phyloP scores from a whole-genome alignment of 2,888 invertebrate genomes.

The Agonopterix subpropinquella region DNA sequence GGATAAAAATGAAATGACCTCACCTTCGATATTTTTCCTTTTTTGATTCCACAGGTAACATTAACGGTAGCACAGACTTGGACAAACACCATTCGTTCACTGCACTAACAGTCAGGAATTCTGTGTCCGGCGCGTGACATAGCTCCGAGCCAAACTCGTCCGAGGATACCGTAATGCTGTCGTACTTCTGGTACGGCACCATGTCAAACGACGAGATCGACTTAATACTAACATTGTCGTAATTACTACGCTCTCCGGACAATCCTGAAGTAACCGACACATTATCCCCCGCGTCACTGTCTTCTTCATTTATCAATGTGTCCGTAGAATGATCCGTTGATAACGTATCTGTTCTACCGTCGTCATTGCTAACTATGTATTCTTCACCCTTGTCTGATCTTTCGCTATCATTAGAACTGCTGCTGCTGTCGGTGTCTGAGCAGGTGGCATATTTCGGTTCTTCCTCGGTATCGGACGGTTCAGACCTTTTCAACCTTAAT shows the following conservation, averaged over 20 bases:
- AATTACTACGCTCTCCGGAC: conserved; percentile 58
- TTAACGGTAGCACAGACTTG: conserved; percentile 57
- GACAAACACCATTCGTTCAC: conserved; percentile 71
- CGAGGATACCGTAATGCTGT: conserved; percentile 68
- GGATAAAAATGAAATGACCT: conserved; percentile 38
- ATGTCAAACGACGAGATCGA: conserved; percentile 69
- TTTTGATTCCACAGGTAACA: conserved; percentile 64
- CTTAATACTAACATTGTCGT: conserved; percentile 70
- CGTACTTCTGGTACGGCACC: conserved; percentile 69
- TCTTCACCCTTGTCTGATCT: conserved; percentile 47
- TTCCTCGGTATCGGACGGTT: conserved; percentile 57
- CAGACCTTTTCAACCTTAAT: conserved; percentile 58
- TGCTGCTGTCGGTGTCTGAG: conserved; percentile 29
- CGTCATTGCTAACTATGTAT: conserved; percentile 52
- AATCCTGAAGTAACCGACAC: conserved; percentile 29
- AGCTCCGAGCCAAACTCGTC: conserved; percentile 71
- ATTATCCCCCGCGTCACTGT: conserved; percentile 54
- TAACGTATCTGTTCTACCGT: conserved; percentile 52
- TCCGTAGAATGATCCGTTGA: conserved; percentile 67
- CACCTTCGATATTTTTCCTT: conserved; percentile 73
- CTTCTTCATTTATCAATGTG: conserved; percentile 63
- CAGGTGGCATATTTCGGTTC: conserved; percentile 30
- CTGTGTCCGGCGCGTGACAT: conserved; percentile 64
- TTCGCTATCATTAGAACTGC: conserved; percentile 41
- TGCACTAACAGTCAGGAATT: conserved; percentile 69